These are phyloP conservation scores for Lithosia quadra DNA, from an alignment of 2,888 invertebrate genomes.

Conservation along the genomic window DNA sequence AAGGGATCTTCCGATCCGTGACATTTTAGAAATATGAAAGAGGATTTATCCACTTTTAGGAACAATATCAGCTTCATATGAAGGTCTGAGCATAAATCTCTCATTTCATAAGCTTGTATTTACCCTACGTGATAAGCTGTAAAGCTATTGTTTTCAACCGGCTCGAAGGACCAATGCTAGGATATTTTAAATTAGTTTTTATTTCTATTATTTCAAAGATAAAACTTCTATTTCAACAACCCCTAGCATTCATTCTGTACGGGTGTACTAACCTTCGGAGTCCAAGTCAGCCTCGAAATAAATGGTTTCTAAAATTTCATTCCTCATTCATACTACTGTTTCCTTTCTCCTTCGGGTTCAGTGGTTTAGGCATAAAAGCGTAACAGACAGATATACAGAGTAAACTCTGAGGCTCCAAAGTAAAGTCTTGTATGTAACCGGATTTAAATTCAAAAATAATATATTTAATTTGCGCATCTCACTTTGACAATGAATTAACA, in stretches of 20 bases:
- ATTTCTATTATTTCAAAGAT: no score
- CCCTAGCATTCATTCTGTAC: no score
- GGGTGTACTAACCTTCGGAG: no score
- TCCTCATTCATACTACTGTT: not conserved
- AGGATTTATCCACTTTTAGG: slow-evolving; percentile 22
- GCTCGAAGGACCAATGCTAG: not conserved
- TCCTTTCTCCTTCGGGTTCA: no score
- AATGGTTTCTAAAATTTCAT: not conserved
- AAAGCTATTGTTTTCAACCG: not conserved
- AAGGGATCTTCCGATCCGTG: slow-evolving; percentile 7
- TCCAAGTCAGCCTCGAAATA: not conserved
- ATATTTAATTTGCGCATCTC: no score
- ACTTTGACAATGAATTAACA: no score
- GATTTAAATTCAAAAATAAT: no score
- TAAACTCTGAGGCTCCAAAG: no score
- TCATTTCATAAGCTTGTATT: slow-evolving; percentile 18
- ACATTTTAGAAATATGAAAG: slow-evolving; percentile 30
- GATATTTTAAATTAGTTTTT: not conserved
- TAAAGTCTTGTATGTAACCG: no score
- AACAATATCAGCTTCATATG: slow-evolving; percentile 18
- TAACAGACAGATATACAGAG: no score
- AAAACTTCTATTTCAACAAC: not conserved
- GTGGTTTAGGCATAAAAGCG: no score
- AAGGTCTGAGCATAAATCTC: slow-evolving; percentile 25
- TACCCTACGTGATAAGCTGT: slow-evolving; percentile 2